A percentile compares a stretch with the other conserved stretches of the same genome.
These are phyloP conservation scores for Apomyelois bistriatella DNA, from an alignment of 2,888 invertebrate genomes.

Conservation along the genomic window DNA sequence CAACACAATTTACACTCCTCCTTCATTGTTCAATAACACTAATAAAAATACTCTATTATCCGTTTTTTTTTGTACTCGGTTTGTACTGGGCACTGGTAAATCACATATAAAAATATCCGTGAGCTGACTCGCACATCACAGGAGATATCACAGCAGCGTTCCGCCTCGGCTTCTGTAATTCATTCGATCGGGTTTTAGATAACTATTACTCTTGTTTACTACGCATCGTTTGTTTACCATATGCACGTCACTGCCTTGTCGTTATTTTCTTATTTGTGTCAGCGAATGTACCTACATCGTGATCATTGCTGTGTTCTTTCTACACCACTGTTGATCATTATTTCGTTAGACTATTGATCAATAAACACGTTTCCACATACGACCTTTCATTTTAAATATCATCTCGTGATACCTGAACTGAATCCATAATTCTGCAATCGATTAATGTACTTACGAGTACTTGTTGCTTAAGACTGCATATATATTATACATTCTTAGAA, in stretches of 20 bases:
- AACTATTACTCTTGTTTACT: conserved; percentile 12
- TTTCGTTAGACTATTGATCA: conserved; percentile 15
- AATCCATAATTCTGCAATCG: conserved; percentile 41
- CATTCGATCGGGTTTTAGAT: conserved; percentile 28
- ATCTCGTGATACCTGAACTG: conserved; percentile 35
- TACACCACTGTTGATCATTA: not conserved
- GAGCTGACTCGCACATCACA: conserved; percentile 74
- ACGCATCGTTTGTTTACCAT: conserved; percentile 17
- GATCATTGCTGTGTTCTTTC: not conserved
- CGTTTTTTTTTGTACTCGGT: conserved; percentile 79
- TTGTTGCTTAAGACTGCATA: conserved; percentile 6
- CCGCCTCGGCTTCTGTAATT: conserved; percentile 54
- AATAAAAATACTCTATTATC: conserved; percentile 56
- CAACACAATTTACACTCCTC: conserved; percentile 76
- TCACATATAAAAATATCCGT: conserved; percentile 79
- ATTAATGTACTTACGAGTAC: conserved; percentile 15
- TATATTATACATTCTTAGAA: no score
- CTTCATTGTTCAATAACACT: conserved; percentile 67
- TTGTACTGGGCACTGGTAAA: conserved; percentile 79
- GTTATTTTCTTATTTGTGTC: not conserved
- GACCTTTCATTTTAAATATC: conserved; percentile 50
- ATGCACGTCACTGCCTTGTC: not conserved
- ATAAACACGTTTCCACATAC: conserved; percentile 20
- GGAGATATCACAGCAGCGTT: conserved; percentile 74
- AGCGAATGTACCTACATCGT: not conserved